Evolutionary conservation across 1,140 invertebrate species (phyloP).

Genomic region (Panagrolaimus sp.): DNA sequence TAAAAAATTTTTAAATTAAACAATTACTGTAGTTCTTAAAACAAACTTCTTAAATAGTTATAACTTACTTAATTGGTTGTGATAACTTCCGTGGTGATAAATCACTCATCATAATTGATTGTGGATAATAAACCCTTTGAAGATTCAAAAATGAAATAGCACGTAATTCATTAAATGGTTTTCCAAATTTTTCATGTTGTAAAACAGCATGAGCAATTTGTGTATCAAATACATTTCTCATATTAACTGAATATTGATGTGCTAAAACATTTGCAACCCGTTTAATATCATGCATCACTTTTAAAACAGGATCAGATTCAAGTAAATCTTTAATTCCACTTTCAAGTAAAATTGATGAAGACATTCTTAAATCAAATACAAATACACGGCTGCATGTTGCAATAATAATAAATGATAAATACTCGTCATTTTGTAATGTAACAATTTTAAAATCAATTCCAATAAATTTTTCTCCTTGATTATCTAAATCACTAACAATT

Average conservation of each 20-base stretch:
- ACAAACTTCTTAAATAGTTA: no score
- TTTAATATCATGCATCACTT: conserved; percentile 87
- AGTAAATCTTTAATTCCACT: conserved; percentile 73
- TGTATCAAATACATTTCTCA: conserved; percentile 87
- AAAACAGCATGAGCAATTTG: conserved; percentile 86
- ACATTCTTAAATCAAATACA: conserved; percentile 81
- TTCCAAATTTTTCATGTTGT: conserved; percentile 79
- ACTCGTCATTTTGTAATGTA: conserved; percentile 38
- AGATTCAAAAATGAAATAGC: conserved; percentile 55
- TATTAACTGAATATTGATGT: conserved; percentile 76
- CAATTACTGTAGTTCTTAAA: background rate
- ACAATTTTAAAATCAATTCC: conserved; percentile 56
- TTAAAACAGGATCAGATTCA: conserved; percentile 74
- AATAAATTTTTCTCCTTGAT: conserved; percentile 33
- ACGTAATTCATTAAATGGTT: conserved; percentile 67
- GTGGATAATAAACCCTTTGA: conserved; percentile 57
- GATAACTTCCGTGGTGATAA: conserved; percentile 55
- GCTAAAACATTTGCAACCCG: conserved; percentile 83
- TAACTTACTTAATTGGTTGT: conserved; percentile 45
- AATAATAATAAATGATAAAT: conserved; percentile 50
- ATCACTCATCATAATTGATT: conserved; percentile 55
- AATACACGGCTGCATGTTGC: conserved; percentile 59
- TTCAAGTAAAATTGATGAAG: conserved; percentile 71
- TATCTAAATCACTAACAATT: conserved; percentile 20
- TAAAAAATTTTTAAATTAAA: conserved; percentile 24